A percentile compares a stretch with the other conserved stretches of the same genome.
Evolutionary conservation across 2,888 invertebrate species (phyloP).

Genomic region (Napeogenes inachia): DNA sequence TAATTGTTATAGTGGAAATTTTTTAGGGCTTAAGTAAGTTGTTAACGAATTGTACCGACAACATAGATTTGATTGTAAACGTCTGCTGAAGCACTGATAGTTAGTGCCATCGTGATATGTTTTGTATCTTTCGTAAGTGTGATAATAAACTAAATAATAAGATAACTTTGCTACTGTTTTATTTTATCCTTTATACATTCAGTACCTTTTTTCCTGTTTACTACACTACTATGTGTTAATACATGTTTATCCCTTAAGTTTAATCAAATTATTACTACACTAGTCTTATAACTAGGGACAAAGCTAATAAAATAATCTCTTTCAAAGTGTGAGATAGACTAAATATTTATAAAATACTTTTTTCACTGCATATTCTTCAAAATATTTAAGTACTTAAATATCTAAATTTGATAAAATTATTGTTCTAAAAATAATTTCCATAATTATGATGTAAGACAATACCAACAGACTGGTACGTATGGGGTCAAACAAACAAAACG

Average conservation of each 20-base stretch:
- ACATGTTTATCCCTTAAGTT: background rate
- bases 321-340: no score
- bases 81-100: constrained; percentile 72
- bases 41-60: constrained; percentile 30
- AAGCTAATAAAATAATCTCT: no score
- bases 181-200: constrained; percentile 28
- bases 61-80: constrained; percentile 45
- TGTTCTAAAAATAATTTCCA: background rate
- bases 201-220: constrained; percentile 2
- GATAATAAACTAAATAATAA: constrained; percentile 73
- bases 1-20: constrained; percentile 32
- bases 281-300: no score
- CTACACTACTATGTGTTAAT: background rate
- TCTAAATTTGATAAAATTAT: constrained; percentile 4
- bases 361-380: background rate
- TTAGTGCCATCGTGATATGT: constrained; percentile 77
- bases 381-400: background rate
- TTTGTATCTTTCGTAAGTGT: constrained; percentile 76
- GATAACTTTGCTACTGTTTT: constrained; percentile 43
- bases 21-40: constrained; percentile 33
- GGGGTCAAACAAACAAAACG: constrained; percentile 12
- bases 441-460: constrained; percentile 9
- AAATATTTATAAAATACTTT: background rate
- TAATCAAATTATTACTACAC: background rate
- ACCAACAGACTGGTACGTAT: constrained; percentile 3